Evolutionary conservation across 2,888 invertebrate species (phyloP).

Genomic region (Lasioglossum oenotherae): DNA sequence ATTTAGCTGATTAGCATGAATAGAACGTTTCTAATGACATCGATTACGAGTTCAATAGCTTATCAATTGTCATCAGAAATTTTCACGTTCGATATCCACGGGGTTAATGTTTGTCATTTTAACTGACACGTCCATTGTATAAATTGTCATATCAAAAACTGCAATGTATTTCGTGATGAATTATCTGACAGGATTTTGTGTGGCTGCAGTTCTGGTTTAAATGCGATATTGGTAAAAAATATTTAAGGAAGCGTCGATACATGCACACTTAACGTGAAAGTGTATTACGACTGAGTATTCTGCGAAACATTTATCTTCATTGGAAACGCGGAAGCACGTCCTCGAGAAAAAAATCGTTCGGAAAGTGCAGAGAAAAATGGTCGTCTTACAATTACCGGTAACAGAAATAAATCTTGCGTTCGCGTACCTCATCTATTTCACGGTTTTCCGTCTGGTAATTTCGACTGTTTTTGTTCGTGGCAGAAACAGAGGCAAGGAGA

Average conservation of each 20-base stretch:
- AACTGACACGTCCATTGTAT: background rate
- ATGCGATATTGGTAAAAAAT: too few relatives aligned
- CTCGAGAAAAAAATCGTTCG: slow-evolving; percentile 47
- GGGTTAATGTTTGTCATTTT: background rate
- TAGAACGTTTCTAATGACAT: background rate
- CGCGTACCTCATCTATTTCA: slow-evolving; percentile 29
- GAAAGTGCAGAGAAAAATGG: slow-evolving; percentile 61
- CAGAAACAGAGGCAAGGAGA: slow-evolving; percentile 11
- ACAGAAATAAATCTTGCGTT: slow-evolving; percentile 63
- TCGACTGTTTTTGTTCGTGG: slow-evolving; percentile 16
- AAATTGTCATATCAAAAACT: background rate
- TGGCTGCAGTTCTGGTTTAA: background rate
- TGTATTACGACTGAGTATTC: slow-evolving; percentile 35
- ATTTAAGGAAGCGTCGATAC: background rate
- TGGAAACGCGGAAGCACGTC: slow-evolving; percentile 35
- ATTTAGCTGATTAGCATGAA: background rate
- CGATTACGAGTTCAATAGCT: background rate
- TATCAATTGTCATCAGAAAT: background rate
- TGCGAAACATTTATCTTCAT: slow-evolving; percentile 65
- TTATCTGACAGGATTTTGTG: too few relatives aligned
- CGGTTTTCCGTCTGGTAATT: slow-evolving; percentile 19
- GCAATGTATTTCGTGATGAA: too few relatives aligned
- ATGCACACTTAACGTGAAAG: background rate
- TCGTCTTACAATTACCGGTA: slow-evolving; percentile 62
- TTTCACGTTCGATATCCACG: background rate